Percentiles rank a stretch among this genome's conserved stretches.
These are phyloP conservation scores for Desoria tigrina DNA, from an alignment of 2,888 invertebrate genomes.

Conservation along the genomic window DNA sequence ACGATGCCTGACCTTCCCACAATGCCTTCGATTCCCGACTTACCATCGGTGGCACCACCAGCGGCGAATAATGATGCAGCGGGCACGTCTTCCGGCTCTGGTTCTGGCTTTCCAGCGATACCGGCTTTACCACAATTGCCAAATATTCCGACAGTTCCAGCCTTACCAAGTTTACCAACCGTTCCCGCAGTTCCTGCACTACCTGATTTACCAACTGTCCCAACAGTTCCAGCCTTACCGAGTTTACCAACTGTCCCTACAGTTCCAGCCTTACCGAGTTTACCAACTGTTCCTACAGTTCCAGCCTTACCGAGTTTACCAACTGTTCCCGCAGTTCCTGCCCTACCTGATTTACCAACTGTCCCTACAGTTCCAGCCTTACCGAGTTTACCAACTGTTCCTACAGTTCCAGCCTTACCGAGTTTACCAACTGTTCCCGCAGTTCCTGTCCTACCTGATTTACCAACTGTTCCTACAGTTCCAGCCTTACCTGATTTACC, in stretches of 20 bases:
- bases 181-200: conserved; percentile 1
- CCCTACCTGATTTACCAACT: too few species aligned
- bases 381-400: background rate
- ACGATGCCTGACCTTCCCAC: conserved; percentile 9
- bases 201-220: background rate
- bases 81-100: background rate
- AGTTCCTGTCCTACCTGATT: conserved; percentile 6
- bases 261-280: conserved; percentile 5
- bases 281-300: conserved; percentile 17
- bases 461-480: background rate
- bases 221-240: conserved; percentile 10
- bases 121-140: conserved; percentile 19
- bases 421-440: conserved; percentile 7
- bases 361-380: background rate
- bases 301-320: conserved; percentile 17
- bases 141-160: conserved; percentile 4
- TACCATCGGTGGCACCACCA: background rate
- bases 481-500: conserved; percentile 12
- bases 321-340: conserved; percentile 7
- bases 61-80: conserved; percentile 16
- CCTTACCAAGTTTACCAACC: background rate
- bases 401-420: conserved; percentile 3
- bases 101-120: conserved; percentile 23
- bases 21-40: background rate
- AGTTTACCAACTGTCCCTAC: conserved; percentile 19